Conservation (phyloP, 2,888 invertebrate genomes). For the Euplexia lucipara region DNA sequence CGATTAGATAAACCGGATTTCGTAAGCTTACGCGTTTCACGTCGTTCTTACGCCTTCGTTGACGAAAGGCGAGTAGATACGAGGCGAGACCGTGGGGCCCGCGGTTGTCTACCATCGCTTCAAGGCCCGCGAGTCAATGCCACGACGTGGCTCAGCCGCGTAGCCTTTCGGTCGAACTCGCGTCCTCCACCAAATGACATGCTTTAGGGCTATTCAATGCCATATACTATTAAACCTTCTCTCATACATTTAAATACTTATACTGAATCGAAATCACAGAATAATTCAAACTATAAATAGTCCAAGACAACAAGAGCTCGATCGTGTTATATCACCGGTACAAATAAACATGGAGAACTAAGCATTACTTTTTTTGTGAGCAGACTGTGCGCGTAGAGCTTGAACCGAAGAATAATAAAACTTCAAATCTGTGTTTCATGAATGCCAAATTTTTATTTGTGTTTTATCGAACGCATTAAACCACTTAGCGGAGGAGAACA, state of each 20-base stretch:
- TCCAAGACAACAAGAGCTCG: conserved; percentile 10
- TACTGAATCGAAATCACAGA: conserved; percentile 14
- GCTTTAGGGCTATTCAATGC: conserved; percentile 49
- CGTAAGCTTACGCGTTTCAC: conserved; percentile 46
- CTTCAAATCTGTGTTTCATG: conserved; percentile 30
- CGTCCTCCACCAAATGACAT: conserved; percentile 74
- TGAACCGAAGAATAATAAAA: conserved; percentile 41
- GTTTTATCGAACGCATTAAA: conserved; percentile 24
- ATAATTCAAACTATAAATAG: conserved; percentile 39
- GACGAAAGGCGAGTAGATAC: conserved; percentile 29
- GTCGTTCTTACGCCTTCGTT: conserved; percentile 37
- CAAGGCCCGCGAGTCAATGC: conserved; percentile 87
- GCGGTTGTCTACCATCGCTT: conserved; percentile 73
- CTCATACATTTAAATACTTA: conserved; percentile 20
- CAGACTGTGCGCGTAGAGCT: conserved; percentile 41
- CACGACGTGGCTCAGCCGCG: conserved; percentile 70
- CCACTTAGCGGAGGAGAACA: conserved; percentile 18
- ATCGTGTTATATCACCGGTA: conserved; percentile 30
- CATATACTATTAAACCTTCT: conserved; percentile 25
- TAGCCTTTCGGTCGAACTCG: conserved; percentile 68
- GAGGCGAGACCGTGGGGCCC: conserved; percentile 69
- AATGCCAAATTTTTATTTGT: conserved; percentile 37
- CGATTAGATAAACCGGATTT: conserved; percentile 59
- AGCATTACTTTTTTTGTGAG: conserved; percentile 47
- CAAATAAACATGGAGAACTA: conserved; percentile 42